phyloP scores from a whole-genome alignment of 1,140 invertebrate species.

The Drosophila pachea region DNA sequence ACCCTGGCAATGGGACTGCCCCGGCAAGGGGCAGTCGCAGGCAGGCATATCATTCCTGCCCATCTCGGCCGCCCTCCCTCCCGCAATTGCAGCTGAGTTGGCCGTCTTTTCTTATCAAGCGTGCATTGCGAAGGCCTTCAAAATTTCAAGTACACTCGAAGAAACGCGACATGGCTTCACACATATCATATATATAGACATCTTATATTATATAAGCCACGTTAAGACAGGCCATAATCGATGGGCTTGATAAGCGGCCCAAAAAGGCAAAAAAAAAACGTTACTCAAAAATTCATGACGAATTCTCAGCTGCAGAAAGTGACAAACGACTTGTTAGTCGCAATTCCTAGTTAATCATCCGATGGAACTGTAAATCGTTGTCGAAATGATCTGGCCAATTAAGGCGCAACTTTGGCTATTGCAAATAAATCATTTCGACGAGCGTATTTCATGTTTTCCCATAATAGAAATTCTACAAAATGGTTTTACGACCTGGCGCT shows the following conservation, averaged over 20 bases:
- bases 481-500: slow-evolving; percentile 23
- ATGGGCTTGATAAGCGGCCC: slow-evolving; percentile 12
- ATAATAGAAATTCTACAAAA: slow-evolving; percentile 24
- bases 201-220: slow-evolving; percentile 2
- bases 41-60: slow-evolving; percentile 2
- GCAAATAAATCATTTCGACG: slow-evolving; percentile 35
- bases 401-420: slow-evolving; percentile 15
- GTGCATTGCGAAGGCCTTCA: slow-evolving; percentile 32
- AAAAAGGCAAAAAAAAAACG: background rate
- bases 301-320: background rate
- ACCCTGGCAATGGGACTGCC: background rate
- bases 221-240: slow-evolving; percentile 41
- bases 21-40: too few species aligned
- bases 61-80: background rate
- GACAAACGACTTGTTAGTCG: slow-evolving; percentile 31
- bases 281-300: slow-evolving; percentile 17
- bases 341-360: slow-evolving; percentile 25
- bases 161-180: background rate
- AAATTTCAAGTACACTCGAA: slow-evolving; percentile 30
- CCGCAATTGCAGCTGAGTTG: background rate
- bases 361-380: slow-evolving; percentile 4
- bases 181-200: slow-evolving; percentile 9
- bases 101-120: slow-evolving; percentile 25
- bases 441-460: slow-evolving; percentile 14
- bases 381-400: slow-evolving; percentile 28